Conservation (phyloP, 2,797 vertebrate species). For the Vireo griseus region DNA sequence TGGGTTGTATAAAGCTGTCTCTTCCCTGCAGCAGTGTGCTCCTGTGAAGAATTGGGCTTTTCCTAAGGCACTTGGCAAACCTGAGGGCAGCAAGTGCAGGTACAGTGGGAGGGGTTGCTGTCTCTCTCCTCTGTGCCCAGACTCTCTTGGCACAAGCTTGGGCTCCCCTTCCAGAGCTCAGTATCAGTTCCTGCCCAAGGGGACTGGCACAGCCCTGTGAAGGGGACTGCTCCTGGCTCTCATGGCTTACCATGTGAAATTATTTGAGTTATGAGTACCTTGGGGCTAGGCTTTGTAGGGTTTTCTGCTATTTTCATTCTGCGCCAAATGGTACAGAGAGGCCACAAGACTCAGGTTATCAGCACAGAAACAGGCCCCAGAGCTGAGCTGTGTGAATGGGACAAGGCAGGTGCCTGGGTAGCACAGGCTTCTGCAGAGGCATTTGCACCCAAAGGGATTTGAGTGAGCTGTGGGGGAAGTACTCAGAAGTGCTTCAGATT, state of each 20-base stretch:
- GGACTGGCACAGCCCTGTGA: neutral
- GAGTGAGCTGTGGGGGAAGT: neutral
- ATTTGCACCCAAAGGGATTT: neutral
- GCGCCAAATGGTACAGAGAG: neutral
- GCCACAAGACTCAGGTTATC: accelerated
- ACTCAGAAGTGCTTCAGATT: neutral
- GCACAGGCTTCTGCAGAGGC: neutral
- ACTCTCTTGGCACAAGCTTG: neutral
- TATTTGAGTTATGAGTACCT: accelerated
- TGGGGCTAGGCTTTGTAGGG: neutral
- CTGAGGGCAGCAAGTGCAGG: neutral
- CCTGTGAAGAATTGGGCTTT: neutral
- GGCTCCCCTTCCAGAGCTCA: neutral
- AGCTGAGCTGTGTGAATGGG: accelerated
- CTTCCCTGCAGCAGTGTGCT: neutral
- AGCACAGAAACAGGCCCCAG: neutral
- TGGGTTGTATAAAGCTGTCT: neutral
- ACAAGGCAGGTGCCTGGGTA: neutral
- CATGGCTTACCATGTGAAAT: neutral
- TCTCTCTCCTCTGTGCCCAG: neutral
- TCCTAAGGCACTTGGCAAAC: neutral
- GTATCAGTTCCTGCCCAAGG: neutral
- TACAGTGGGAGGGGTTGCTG: accelerated
- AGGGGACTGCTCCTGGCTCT: neutral
- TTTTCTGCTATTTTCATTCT: neutral